Evolutionary conservation across 1,140 invertebrate species (phyloP), one percentile per base, ranked within the genome.

Genomic region (Hetaerina americana): DNA sequence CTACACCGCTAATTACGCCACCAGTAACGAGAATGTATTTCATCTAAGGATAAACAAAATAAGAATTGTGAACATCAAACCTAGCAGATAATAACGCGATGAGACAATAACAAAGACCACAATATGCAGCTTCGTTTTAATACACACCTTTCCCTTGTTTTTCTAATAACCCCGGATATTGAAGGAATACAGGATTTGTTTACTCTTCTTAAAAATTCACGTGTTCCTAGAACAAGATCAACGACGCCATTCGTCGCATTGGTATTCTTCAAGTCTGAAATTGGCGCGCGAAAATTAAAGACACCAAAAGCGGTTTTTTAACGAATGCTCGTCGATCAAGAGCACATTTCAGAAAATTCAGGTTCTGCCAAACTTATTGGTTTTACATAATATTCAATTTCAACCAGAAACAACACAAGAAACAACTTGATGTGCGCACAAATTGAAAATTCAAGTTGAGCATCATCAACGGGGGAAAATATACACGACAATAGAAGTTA

Each of bases 1-100:
- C 97, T 71, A 99, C 94, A 29, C 97, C 97, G 84, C 95, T 97
- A 73, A 99, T 98, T 31, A 99, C 96, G 76, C 96, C 96, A 67
- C 97, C 97, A 71, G 96, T 98, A 10, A 99, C 95, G 73, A 99
- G 84, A 77, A 99, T 95, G 79, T 98, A 98, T 81, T 98, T 97
- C 92, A 96, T 95, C 71, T 74, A 10, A 57, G 22, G 5, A 57
- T 18, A 57, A 57, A 3, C 40, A 12, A 12, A 57, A 57, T n/a
- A 57, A n/a, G 40, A 57, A 18, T 57, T 10, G 15, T 57, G 15
- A 5, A 5, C 2, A 5, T 10, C 15, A 57, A 2, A 57, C 15
- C 15, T 5, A 1, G 2, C 40, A 57, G n/a, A 3, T 5, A 12
- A 5, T 57, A 57, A 10, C 10, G 10, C 3, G 22, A 57, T 57